phyloP scores from a whole-genome alignment of 2,888 invertebrate genomes.

The Agrypnus murinus region DNA sequence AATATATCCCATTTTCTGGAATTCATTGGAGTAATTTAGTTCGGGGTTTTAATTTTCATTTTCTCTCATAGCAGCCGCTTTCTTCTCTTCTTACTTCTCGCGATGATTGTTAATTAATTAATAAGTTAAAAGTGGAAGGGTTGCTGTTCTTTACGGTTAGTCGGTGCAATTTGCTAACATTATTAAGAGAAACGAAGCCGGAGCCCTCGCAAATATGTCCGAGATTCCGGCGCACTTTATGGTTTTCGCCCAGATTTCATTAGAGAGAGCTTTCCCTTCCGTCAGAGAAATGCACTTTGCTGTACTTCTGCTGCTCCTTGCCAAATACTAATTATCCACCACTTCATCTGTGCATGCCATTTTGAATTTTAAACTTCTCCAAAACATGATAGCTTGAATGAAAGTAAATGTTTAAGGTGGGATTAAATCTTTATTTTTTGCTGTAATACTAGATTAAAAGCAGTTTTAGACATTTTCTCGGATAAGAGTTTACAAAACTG shows the following conservation, averaged over 20 bases:
- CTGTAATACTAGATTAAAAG: too few species aligned
- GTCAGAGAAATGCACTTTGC: constrained; percentile 59
- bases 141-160: constrained; percentile 70
- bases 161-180: constrained; percentile 70
- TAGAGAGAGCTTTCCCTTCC: constrained; percentile 54
- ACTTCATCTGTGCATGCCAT: constrained; percentile 44
- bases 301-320: too few species aligned
- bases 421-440: constrained; percentile 33
- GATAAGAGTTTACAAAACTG: too few species aligned
- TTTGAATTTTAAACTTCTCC: constrained; percentile 47
- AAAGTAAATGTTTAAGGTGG: constrained; percentile 28
- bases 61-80: constrained; percentile 59
- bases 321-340: constrained; percentile 58
- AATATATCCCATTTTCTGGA: constrained; percentile 54
- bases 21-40: constrained; percentile 66
- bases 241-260: constrained; percentile 65
- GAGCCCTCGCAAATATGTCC: constrained; percentile 69
- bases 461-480: too few species aligned
- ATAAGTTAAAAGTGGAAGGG: constrained; percentile 70
- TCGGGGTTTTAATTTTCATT: constrained; percentile 69
- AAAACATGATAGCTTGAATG: constrained; percentile 14
- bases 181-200: constrained; percentile 63
- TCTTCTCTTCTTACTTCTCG: constrained; percentile 67
- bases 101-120: constrained; percentile 72
- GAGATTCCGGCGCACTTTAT: constrained; percentile 67